phyloP scores from a whole-genome alignment of 1,140 invertebrate genomes.

The Plodia interpunctella region DNA sequence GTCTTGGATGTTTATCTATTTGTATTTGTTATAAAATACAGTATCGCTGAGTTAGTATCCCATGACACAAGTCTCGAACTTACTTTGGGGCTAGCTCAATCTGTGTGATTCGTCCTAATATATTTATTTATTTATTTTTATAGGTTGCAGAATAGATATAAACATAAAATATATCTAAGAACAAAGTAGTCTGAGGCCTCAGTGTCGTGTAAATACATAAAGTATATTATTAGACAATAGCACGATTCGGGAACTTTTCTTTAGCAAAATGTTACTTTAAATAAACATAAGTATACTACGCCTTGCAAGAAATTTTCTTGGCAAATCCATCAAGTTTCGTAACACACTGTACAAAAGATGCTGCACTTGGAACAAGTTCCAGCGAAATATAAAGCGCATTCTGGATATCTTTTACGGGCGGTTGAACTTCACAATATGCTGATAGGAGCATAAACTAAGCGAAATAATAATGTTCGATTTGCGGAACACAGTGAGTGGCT shows the following conservation, averaged over 20 bases:
- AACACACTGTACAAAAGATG: conserved; percentile 3
- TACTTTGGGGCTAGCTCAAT: too few species aligned
- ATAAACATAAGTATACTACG: background rate
- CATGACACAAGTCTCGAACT: too few species aligned
- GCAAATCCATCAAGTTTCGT: conserved; percentile 1
- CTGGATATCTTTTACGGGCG: background rate
- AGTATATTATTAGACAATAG: background rate
- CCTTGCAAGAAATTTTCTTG: background rate
- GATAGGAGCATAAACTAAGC: background rate
- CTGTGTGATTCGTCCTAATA: too few species aligned
- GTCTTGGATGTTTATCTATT: too few species aligned
- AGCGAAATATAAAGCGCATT: conserved; percentile 4
- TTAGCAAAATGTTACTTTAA: background rate
- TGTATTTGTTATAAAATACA: too few species aligned
- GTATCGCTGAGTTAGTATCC: too few species aligned
- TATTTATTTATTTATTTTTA: too few species aligned
- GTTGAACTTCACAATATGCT: conserved; percentile 7
- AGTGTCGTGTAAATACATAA: too few species aligned
- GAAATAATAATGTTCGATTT: background rate
- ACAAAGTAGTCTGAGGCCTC: too few species aligned
- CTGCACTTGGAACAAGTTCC: background rate
- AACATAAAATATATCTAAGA: too few species aligned
- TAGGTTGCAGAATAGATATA: too few species aligned
- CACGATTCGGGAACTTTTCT: background rate
- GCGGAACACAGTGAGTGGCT: background rate